Conservation (phyloP, 2,113 vertebrate species). For the Cavia aperea region DNA sequence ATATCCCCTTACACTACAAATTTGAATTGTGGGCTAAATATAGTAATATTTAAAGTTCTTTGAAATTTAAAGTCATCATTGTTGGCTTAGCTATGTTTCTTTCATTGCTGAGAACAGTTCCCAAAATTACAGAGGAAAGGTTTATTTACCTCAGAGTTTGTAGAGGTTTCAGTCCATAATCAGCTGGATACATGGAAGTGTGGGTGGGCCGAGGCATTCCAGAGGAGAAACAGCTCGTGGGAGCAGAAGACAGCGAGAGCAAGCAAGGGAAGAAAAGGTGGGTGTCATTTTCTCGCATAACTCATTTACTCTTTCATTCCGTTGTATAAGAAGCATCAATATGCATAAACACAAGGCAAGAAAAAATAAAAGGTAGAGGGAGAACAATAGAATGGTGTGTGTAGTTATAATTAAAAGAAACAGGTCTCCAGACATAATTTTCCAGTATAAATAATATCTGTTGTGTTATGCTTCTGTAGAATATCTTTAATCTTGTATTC, state of each 20-base stretch:
- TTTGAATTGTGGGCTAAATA: neutral
- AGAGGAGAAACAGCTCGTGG: neutral
- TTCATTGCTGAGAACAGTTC: neutral
- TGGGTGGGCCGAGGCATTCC: neutral
- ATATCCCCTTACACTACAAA: neutral
- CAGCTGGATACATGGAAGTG: neutral
- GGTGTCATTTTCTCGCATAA: neutral
- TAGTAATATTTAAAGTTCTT: neutral
- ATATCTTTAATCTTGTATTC: neutral
- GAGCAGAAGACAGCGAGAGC: neutral
- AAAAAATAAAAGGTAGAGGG: neutral
- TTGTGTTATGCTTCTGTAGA: neutral
- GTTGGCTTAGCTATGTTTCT: neutral
- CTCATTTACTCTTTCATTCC: neutral
- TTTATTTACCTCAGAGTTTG: neutral
- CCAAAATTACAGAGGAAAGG: neutral
- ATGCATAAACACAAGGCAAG: neutral
- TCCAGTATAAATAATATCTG: neutral
- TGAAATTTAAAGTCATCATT: neutral
- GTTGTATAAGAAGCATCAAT: neutral
- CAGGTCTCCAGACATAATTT: neutral
- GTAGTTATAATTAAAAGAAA: neutral
- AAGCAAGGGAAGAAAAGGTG: neutral
- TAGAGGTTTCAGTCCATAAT: neutral
- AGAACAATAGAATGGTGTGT: neutral